Conservation (phyloP, 1,140 invertebrate species). For the Polypedilum vanderplanki region DNA sequence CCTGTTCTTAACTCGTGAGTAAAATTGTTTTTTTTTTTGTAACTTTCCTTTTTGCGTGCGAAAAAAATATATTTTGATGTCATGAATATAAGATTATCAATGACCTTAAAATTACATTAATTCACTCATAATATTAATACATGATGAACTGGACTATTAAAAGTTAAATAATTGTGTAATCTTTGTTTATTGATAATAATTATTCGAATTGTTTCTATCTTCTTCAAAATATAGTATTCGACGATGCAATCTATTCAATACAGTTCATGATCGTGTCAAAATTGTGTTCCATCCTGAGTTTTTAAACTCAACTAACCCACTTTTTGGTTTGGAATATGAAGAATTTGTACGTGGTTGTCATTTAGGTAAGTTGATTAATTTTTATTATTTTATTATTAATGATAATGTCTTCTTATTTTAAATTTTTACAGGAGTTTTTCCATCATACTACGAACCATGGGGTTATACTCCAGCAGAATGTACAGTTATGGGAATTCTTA, state of each 20-base stretch:
- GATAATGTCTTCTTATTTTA: not conserved
- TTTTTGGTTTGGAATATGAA: constrained; percentile 98
- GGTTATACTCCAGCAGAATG: constrained; percentile 99
- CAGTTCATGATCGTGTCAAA: constrained; percentile 90
- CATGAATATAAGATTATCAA: not conserved
- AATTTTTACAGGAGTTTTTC: constrained; percentile 64
- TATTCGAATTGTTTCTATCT: too few relatives aligned
- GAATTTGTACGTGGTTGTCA: constrained; percentile 99
- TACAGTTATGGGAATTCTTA: constrained; percentile 99
- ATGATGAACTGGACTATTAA: not conserved
- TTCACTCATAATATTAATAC: not conserved
- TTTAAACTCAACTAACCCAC: constrained; percentile 92
- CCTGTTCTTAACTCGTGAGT: constrained; percentile 70
- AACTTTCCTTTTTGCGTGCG: not conserved
- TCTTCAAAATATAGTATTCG: constrained; percentile 51
- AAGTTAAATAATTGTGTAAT: not conserved
- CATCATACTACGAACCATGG: constrained; percentile 99
- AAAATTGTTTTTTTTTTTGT: not conserved
- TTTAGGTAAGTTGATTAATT: constrained; percentile 56
- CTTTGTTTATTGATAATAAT: not conserved
- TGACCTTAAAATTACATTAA: not conserved
- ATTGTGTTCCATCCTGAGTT: constrained; percentile 99
- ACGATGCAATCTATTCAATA: constrained; percentile 93
- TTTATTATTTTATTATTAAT: not conserved
- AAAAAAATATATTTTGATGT: not conserved